Conservation (phyloP, 2,113 vertebrate genomes). For the Physeter macrocephalus region DNA sequence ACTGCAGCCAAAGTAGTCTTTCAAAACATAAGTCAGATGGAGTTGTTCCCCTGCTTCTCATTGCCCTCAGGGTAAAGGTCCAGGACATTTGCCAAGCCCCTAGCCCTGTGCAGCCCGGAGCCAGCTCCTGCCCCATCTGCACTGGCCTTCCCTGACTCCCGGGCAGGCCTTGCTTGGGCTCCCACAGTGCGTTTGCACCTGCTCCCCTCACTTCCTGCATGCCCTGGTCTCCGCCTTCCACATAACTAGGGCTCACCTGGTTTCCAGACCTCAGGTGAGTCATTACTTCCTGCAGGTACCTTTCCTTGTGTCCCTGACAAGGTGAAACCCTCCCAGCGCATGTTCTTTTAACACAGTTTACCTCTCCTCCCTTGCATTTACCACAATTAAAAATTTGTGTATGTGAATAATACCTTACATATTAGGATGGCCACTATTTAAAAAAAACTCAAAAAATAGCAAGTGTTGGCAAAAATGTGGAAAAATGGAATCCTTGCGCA, state of each 20-base stretch:
- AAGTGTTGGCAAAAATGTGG: neutral
- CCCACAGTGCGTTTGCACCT: neutral
- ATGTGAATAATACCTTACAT: neutral
- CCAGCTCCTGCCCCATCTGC: neutral
- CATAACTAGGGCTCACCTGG: rapidly evolving
- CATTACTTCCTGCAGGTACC: neutral
- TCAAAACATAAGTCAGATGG: neutral
- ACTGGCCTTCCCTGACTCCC: no score
- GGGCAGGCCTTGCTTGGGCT: neutral
- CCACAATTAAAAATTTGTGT: neutral
- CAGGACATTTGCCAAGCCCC: neutral
- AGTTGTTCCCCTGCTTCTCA: neutral
- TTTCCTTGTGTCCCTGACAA: neutral
- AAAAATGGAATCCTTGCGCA: neutral
- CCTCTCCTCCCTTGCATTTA: neutral
- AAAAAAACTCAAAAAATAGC: neutral
- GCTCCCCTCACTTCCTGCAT: neutral
- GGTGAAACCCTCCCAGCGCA: neutral
- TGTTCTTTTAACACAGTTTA: neutral
- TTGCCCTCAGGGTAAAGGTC: neutral
- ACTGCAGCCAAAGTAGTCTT: neutral
- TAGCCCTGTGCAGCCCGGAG: rapidly evolving
- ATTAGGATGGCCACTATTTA: neutral
- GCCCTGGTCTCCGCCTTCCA: neutral
- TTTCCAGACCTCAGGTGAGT: neutral